Percentiles rank a stretch among this genome's conserved stretches.
phyloP scores from a whole-genome alignment of 2,888 invertebrate species.

The Nomada hirtipes region DNA sequence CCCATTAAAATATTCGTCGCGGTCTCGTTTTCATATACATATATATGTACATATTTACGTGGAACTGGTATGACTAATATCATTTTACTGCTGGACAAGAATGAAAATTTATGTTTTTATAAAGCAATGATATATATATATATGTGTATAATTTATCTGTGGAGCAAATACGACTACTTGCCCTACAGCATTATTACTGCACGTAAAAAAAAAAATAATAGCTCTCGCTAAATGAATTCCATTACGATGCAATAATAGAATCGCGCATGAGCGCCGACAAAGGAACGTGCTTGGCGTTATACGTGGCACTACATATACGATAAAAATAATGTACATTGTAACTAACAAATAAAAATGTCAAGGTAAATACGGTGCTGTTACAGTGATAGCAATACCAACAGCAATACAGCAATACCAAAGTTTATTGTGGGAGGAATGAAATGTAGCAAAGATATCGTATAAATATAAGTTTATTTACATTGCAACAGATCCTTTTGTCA shows the following conservation, averaged over 20 bases:
- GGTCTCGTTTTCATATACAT: conserved; percentile 5
- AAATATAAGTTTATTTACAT: conserved; percentile 84
- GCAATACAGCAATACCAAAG: neutral
- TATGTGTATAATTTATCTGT: neutral
- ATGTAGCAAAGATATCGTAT: conserved; percentile 74
- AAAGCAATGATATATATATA: neutral
- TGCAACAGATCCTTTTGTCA: conserved; percentile 82
- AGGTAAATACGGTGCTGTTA: neutral
- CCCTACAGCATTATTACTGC: neutral
- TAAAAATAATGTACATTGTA: conserved; percentile 62
- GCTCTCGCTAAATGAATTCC: conserved; percentile 14
- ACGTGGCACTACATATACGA: conserved; percentile 59
- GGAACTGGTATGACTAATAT: neutral
- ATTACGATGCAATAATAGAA: conserved; percentile 46
- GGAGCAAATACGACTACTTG: neutral
- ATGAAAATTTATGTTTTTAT: neutral
- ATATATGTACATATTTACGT: neutral
- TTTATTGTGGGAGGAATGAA: neutral
- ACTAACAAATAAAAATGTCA: conserved; percentile 24
- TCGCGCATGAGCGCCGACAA: conserved; percentile 62
- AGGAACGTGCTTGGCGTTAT: conserved; percentile 63
- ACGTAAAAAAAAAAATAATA: conserved; percentile 29
- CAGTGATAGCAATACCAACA: neutral
- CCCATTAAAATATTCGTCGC: conserved; percentile 3
- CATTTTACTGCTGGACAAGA: neutral